Conservation (phyloP, 2,888 invertebrate genomes). For the Dyspetes luteomarginatus region DNA sequence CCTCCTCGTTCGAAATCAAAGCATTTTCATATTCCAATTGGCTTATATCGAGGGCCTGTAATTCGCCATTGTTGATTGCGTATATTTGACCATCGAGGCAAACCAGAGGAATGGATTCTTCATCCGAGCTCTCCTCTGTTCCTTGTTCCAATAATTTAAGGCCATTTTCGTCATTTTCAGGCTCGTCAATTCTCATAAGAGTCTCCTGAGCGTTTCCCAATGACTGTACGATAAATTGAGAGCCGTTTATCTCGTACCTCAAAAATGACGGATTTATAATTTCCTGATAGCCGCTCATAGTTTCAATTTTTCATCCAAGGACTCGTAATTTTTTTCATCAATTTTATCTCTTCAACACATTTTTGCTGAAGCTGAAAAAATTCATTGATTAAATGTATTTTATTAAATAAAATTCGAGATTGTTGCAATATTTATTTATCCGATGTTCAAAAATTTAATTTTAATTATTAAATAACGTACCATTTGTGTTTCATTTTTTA, state of each 20-base stretch:
- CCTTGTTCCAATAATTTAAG: conserved; percentile 60
- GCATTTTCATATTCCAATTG: conserved; percentile 69
- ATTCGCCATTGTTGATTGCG: conserved; percentile 75
- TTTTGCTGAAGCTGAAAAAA: neutral
- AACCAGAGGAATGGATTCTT: conserved; percentile 75
- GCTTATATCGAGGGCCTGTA: conserved; percentile 74
- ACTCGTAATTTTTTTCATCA: neutral
- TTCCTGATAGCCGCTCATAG: conserved; percentile 72
- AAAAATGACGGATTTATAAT: conserved; percentile 71
- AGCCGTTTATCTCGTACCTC: conserved; percentile 78
- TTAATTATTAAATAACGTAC: too few relatives aligned
- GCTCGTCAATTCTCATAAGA: conserved; percentile 59
- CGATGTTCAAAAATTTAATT: too few relatives aligned
- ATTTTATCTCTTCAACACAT: neutral
- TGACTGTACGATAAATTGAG: conserved; percentile 75
- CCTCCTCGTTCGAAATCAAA: conserved; percentile 42
- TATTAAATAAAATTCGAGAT: too few relatives aligned
- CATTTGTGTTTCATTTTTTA: too few relatives aligned
- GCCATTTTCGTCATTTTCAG: conserved; percentile 64
- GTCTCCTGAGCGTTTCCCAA: conserved; percentile 67
- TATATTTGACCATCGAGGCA: conserved; percentile 78
- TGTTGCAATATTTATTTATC: too few relatives aligned
- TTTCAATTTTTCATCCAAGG: neutral
- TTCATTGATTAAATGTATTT: too few relatives aligned
- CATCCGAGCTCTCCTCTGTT: conserved; percentile 68